These are phyloP conservation scores for Chunga burmeisteri DNA, from an alignment of 2,113 vertebrate genomes.

Conservation along the genomic window DNA sequence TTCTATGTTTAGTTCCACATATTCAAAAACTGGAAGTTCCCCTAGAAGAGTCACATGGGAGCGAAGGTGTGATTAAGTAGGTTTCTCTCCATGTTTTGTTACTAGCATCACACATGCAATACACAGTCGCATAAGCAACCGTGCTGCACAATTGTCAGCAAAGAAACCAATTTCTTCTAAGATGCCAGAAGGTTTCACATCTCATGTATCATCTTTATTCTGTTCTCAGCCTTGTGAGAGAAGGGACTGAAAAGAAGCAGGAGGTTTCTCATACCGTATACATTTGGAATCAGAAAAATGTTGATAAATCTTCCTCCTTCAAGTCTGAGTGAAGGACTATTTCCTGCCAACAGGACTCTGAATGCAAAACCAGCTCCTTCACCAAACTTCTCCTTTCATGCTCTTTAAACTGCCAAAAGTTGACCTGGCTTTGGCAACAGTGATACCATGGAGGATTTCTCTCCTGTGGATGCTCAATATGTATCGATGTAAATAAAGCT, in stretches of 20 bases:
- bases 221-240: not conserved
- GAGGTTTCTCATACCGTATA: not conserved
- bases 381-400: not conserved
- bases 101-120: constrained; percentile 21
- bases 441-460: not conserved
- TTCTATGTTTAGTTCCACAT: constrained; percentile 39
- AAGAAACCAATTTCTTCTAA: constrained; percentile 9
- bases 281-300: not conserved
- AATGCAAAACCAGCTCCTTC: not conserved
- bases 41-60: not conserved
- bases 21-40: not conserved
- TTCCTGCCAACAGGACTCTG: not conserved
- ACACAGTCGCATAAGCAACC: constrained; percentile 8
- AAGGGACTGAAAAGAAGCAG: not conserved
- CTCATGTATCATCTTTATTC: not conserved
- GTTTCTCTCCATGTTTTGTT: constrained; percentile 35
- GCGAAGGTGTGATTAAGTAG: constrained; percentile 25
- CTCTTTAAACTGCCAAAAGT: not conserved
- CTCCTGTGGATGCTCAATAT: not conserved
- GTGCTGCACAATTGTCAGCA: not conserved
- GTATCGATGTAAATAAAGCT: not conserved
- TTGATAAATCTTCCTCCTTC: not conserved
- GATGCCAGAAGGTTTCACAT: not conserved
- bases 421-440: not conserved
- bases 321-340: not conserved